Conservation (phyloP, 2,797 vertebrate species). For the Sebastes aleutianus region DNA sequence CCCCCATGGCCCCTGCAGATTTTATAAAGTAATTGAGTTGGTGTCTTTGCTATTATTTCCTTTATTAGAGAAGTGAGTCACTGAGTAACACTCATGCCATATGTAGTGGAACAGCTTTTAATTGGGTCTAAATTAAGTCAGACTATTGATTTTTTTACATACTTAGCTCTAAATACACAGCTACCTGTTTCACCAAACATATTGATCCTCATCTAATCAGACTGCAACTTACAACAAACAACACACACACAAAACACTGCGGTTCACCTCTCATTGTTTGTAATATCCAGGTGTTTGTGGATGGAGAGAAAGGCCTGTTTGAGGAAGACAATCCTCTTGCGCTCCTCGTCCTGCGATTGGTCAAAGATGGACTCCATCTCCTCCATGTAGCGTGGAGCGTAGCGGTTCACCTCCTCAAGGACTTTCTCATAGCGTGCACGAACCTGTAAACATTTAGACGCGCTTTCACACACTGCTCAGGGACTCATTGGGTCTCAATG, state of each 20-base stretch:
- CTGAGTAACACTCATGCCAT: neutral
- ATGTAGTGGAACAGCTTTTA: slow-evolving; percentile 20
- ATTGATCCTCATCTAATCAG: neutral
- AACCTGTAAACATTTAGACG: slow-evolving; percentile 57
- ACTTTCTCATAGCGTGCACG: slow-evolving; percentile 86
- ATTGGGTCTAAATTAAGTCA: slow-evolving; percentile 24
- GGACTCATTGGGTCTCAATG: neutral
- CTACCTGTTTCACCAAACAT: neutral
- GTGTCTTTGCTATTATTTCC: slow-evolving; percentile 17
- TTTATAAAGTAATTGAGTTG: slow-evolving; percentile 32
- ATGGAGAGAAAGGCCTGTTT: slow-evolving; percentile 87
- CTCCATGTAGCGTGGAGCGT: slow-evolving; percentile 89
- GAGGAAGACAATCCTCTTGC: slow-evolving; percentile 86
- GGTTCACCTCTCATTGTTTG: slow-evolving; percentile 82
- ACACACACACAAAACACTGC: neutral
- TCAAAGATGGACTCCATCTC: slow-evolving; percentile 91
- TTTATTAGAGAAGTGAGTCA: slow-evolving; percentile 13
- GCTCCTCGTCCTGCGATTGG: slow-evolving; percentile 87
- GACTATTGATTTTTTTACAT: slow-evolving; percentile 34
- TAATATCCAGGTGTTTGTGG: slow-evolving; percentile 86
- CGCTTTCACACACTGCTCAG: neutral
- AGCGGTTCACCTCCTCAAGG: slow-evolving; percentile 86
- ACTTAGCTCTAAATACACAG: neutral
- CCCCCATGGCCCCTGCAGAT: slow-evolving; percentile 11
- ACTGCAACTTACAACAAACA: neutral